phyloP scores from a whole-genome alignment of 1,140 invertebrate genomes.

The Sinonovacula constricta region DNA sequence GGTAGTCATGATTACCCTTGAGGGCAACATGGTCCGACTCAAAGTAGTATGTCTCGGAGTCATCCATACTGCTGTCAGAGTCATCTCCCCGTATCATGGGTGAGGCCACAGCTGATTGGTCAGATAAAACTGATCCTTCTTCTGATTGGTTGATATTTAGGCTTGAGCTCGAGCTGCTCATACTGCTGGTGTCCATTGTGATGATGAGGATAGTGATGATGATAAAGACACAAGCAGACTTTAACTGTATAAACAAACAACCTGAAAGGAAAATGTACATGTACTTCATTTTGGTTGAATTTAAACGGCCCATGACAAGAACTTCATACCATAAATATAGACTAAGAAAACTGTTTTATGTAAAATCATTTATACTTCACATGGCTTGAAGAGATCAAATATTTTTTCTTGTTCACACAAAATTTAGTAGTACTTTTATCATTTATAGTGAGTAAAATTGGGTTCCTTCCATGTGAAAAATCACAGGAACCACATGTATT shows the following conservation, averaged over 20 bases:
- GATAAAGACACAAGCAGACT: neutral
- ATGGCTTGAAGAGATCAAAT: no score
- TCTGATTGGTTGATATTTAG: slow-evolving; percentile 33
- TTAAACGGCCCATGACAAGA: neutral
- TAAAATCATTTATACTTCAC: neutral
- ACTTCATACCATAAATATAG: no score
- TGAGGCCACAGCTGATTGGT: slow-evolving; percentile 19
- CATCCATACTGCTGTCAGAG: slow-evolving; percentile 48
- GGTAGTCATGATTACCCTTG: slow-evolving; percentile 91
- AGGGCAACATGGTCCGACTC: slow-evolving; percentile 93
- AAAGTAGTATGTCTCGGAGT: slow-evolving; percentile 86
- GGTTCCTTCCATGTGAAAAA: no score
- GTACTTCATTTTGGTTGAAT: neutral
- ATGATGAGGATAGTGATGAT: neutral
- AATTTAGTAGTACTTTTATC: no score
- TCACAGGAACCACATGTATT: no score
- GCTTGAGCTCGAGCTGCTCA: neutral
- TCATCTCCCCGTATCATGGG: slow-evolving; percentile 16
- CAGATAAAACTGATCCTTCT: neutral
- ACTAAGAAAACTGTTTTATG: neutral
- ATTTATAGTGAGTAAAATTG: no score
- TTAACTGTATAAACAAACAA: neutral
- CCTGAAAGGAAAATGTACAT: neutral
- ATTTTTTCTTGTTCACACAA: no score
- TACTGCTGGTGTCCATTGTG: neutral